These are phyloP conservation scores for Mesorhabditis spiculigera DNA, from an alignment of 2,888 invertebrate species.

Conservation along the genomic window DNA sequence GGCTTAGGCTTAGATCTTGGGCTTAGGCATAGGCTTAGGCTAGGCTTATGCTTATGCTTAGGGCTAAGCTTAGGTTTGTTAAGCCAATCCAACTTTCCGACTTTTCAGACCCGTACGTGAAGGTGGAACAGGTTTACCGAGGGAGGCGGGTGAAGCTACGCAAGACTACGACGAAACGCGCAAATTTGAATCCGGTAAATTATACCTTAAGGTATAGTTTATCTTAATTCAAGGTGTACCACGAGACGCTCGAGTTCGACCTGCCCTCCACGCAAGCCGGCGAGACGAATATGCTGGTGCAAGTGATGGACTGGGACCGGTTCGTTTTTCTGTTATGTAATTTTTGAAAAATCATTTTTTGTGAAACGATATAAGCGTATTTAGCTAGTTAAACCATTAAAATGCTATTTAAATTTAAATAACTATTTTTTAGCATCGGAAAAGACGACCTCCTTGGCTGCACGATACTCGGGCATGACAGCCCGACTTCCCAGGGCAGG, in stretches of 20 bases:
- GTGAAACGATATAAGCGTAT: too few relatives aligned
- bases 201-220: conserved; percentile 62
- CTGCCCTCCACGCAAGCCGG: conserved; percentile 76
- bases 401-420: too few relatives aligned
- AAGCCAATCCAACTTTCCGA: too few relatives aligned
- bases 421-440: conserved; percentile 73
- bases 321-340: conserved; percentile 12
- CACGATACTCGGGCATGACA: conserved; percentile 61
- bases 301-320: too few relatives aligned
- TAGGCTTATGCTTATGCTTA: too few relatives aligned
- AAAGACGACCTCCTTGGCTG: conserved; percentile 83
- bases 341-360: background rate
- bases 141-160: conserved; percentile 86
- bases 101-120: conserved; percentile 83
- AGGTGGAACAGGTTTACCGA: conserved; percentile 81
- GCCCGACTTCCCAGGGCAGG: conserved; percentile 49
- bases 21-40: too few relatives aligned
- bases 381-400: too few relatives aligned
- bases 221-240: conserved; percentile 82
- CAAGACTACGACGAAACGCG: conserved; percentile 79
- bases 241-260: conserved; percentile 88
- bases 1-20: too few relatives aligned
- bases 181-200: conserved; percentile 40
- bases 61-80: too few relatives aligned
- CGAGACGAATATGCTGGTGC: conserved; percentile 76